Percentiles rank a stretch among this genome's conserved stretches.
Conservation (phyloP, 2,113 vertebrate species). For the Perognathus longimembris region DNA sequence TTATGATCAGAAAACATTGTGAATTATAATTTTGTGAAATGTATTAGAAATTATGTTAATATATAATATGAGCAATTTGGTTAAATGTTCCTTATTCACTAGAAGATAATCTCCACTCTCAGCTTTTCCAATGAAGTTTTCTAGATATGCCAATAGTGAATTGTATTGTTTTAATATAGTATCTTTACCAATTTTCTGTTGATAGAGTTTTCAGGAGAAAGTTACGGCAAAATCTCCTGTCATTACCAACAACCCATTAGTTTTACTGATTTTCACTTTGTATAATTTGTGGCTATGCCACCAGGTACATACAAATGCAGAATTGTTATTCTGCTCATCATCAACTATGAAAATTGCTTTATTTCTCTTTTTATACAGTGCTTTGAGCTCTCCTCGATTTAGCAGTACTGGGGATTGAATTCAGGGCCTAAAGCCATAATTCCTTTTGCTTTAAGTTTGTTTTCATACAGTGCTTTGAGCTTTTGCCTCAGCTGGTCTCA, state of each 20-base stretch:
- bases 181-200: neutral
- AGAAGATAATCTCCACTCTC: neutral
- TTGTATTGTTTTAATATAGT: neutral
- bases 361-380: too few species aligned
- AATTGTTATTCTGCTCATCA: too few species aligned
- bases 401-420: too few species aligned
- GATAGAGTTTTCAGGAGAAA: neutral
- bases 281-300: neutral
- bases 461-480: too few species aligned
- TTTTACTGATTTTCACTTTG: too few species aligned
- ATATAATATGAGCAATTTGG: neutral
- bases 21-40: neutral
- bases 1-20: neutral
- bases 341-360: too few species aligned
- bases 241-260: too few species aligned
- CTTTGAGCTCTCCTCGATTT: too few species aligned
- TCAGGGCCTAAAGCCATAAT: too few species aligned
- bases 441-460: too few species aligned
- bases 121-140: neutral
- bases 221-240: too few species aligned
- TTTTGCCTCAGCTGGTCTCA: too few species aligned
- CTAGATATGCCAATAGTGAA: neutral
- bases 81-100: neutral
- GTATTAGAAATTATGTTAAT: neutral
- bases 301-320: neutral